Conservation (phyloP, 1,140 invertebrate genomes). For the Leptonema lineaticorne region DNA sequence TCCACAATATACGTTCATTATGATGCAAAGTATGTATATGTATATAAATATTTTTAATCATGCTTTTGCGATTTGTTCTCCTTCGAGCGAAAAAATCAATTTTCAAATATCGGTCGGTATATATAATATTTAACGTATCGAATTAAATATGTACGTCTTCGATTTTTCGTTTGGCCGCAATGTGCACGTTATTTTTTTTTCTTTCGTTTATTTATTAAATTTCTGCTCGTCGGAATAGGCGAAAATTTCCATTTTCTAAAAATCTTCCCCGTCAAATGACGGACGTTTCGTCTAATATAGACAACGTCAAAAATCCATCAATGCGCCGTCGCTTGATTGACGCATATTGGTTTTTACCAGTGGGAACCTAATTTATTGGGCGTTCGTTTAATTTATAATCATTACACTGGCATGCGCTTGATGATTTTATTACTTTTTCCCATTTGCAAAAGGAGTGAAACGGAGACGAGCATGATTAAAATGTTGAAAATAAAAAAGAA, state of each 20-base stretch:
- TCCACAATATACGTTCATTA: neutral
- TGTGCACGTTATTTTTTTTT: conserved; percentile 1
- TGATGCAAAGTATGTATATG: neutral
- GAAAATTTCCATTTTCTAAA: no score
- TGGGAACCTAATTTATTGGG: conserved; percentile 32
- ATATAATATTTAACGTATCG: conserved; percentile 1
- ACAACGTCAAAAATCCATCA: conserved; percentile 38
- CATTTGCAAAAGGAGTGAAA: conserved; percentile 3
- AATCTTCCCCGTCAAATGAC: no score
- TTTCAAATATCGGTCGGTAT: neutral
- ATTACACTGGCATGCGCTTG: conserved; percentile 27
- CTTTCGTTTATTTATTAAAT: conserved; percentile 20
- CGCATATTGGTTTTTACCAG: conserved; percentile 35
- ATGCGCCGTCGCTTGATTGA: conserved; percentile 31
- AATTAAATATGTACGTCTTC: conserved; percentile 9
- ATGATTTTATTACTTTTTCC: conserved; percentile 38
- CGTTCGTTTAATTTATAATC: conserved; percentile 38
- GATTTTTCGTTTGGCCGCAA: neutral
- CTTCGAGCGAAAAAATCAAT: conserved; percentile 1
- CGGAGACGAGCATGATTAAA: conserved; percentile 31
- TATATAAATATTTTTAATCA: neutral
- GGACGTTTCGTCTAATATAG: conserved; percentile 27
- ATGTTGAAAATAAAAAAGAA: no score
- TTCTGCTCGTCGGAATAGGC: conserved; percentile 23
- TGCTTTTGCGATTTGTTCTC: neutral